Evolutionary conservation across 1,140 invertebrate species (phyloP).

Genomic region (Brachionus calyciflorus): DNA sequence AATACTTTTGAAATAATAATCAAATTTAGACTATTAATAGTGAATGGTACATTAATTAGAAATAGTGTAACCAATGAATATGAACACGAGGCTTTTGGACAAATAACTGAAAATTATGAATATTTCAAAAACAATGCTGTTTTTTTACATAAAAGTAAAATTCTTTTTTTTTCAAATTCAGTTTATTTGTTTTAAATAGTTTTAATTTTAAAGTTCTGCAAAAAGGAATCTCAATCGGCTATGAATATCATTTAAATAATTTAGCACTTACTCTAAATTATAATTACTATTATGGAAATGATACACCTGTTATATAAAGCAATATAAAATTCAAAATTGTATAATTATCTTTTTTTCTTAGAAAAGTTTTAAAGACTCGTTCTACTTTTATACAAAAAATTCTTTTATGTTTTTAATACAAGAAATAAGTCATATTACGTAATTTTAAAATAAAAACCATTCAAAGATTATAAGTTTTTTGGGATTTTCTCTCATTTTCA

Average conservation of each 20-base stretch:
- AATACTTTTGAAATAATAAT: constrained; percentile 42
- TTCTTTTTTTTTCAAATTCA: neutral
- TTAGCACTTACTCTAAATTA: constrained; percentile 37
- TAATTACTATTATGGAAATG: constrained; percentile 34
- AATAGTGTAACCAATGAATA: neutral
- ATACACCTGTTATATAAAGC: constrained; percentile 3
- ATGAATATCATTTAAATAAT: constrained; percentile 41
- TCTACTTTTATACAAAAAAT: no score
- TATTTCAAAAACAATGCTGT: constrained; percentile 15
- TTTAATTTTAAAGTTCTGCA: constrained; percentile 31
- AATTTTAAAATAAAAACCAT: no score
- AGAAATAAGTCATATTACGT: no score
- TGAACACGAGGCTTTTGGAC: neutral
- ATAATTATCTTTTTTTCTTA: no score
- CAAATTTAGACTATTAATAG: constrained; percentile 9
- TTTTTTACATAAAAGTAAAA: constrained; percentile 33
- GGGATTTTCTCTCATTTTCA: no score
- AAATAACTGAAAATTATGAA: constrained; percentile 5
- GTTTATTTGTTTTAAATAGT: neutral
- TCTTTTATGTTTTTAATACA: no score
- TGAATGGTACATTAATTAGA: neutral
- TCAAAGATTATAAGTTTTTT: no score
- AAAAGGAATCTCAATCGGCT: constrained; percentile 39
- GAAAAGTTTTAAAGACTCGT: no score
- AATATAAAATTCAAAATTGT: neutral